Base-by-base conservation (phyloP, 2,888 invertebrate genomes). In the Panorpa germanica region DNA sequence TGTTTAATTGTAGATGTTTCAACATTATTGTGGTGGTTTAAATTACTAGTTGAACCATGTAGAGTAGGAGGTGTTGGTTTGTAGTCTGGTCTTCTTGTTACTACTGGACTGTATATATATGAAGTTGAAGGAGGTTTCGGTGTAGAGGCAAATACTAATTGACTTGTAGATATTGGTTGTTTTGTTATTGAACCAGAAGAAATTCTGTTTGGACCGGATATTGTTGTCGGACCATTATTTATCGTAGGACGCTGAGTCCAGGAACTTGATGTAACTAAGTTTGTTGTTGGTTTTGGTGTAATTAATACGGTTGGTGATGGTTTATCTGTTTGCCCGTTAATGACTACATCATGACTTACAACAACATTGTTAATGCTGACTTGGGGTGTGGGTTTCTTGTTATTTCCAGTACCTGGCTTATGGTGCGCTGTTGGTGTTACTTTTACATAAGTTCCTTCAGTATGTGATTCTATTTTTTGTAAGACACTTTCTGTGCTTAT, bases 261-360 rank as follows among this genome's bases (percentile, higher is more conserved):
- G 0, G 45, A 33, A 25, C 41, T 43, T 3, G 46, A 39, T 22
- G 45, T 44, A 4, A 46, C 39, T 17, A 46, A 36, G 35, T 47
- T 50, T 6, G 41, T 43, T 1, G 63, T 61, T 2, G 74, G 75
- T 45, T 74, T 75, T 3, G 74, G 73, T 3, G 75, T 75, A 8
- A 73, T 74, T 4, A 70, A 54, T 5, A 72, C 58, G 0, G 72
- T 71, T 2, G 72, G 68, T 2, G 63, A 60, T 7, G 71, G 68
- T 30, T 55, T 55, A 17, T 66, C 62, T 6, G 62, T 59, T 8
- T 44, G 39, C 47, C 49, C 50, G 44, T 59, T 47, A 29, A 55
- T 60, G 35, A 65, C 52, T 41, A 57, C 57, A 34, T 61, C 63
- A 9, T 65, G 67, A 6, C 66, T 64, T 29, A 60, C 61, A 15